These are phyloP conservation scores for Hemicordylus capensis DNA, from an alignment of 2,113 vertebrate genomes.

Conservation along the genomic window DNA sequence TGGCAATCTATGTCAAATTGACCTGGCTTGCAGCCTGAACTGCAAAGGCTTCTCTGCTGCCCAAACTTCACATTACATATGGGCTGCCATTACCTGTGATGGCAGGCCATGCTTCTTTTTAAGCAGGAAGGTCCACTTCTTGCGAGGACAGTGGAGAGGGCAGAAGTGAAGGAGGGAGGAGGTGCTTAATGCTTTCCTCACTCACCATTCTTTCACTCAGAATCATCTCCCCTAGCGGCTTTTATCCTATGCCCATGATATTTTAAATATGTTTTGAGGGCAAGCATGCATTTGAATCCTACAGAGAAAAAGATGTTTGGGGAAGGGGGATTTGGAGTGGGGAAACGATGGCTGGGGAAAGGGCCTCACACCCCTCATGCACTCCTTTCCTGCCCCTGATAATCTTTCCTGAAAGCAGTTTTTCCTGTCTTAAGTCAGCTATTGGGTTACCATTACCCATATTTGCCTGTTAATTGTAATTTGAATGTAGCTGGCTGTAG, in stretches of 20 bases:
- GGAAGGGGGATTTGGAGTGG: too few species aligned
- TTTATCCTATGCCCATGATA: not conserved
- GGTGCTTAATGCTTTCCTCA: not conserved
- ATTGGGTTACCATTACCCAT: not conserved
- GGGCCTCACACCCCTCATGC: not conserved
- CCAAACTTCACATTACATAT: not conserved
- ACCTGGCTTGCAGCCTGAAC: constrained; percentile 15
- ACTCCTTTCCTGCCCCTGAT: too few species aligned
- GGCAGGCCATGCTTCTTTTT: not conserved
- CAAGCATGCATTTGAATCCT: not conserved
- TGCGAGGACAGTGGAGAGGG: not conserved
- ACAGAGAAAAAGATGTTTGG: not conserved
- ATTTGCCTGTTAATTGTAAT: not conserved
- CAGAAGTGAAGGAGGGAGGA: not conserved
- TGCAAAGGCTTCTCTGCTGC: not conserved
- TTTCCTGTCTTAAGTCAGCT: not conserved
- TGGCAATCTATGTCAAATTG: constrained; percentile 2
- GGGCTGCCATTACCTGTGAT: not conserved
- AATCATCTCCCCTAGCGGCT: not conserved
- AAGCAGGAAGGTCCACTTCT: not conserved
- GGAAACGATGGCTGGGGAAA: not conserved
- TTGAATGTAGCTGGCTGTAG: not conserved
- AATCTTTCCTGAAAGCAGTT: not conserved
- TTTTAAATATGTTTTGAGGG: not conserved
- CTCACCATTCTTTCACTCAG: not conserved